A percentile compares a stretch with the other conserved stretches of the same genome.
These are phyloP conservation scores for Nymphalis polychloros DNA, from an alignment of 2,888 invertebrate species.

Conservation along the genomic window DNA sequence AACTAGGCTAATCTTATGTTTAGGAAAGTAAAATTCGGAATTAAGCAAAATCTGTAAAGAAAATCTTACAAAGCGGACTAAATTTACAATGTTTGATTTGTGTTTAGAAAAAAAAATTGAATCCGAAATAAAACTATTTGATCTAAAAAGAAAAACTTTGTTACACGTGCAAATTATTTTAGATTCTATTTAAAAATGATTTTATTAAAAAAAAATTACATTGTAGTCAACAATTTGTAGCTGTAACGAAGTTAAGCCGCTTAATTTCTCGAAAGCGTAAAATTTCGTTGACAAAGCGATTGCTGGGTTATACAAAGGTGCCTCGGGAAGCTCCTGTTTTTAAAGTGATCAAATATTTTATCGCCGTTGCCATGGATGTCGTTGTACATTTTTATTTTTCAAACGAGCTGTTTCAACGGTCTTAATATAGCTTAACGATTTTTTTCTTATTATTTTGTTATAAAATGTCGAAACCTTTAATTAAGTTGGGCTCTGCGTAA, in stretches of 20 bases:
- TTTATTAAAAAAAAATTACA: neutral
- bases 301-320: conserved; percentile 1
- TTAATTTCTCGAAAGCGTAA: conserved; percentile 2
- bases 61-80: too few species aligned
- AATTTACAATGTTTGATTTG: too few species aligned
- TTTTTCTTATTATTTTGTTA: neutral
- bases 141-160: too few species aligned
- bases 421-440: neutral
- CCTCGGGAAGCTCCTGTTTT: neutral
- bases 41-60: too few species aligned
- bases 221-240: neutral
- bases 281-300: conserved; percentile 4
- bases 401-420: neutral
- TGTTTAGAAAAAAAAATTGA: too few species aligned
- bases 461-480: neutral
- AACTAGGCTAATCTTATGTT: too few species aligned
- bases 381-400: conserved; percentile 2
- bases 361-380: neutral
- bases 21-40: too few species aligned
- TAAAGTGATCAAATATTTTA: neutral
- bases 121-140: too few species aligned
- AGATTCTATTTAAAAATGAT: neutral
- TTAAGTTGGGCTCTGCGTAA: neutral
- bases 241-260: neutral
- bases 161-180: neutral